A percentile compares a stretch with the other conserved stretches of the same genome.
Conservation (phyloP, 37 sponge, comb jelly and placozoan species). For the Mnemiopsis leidyi region DNA sequence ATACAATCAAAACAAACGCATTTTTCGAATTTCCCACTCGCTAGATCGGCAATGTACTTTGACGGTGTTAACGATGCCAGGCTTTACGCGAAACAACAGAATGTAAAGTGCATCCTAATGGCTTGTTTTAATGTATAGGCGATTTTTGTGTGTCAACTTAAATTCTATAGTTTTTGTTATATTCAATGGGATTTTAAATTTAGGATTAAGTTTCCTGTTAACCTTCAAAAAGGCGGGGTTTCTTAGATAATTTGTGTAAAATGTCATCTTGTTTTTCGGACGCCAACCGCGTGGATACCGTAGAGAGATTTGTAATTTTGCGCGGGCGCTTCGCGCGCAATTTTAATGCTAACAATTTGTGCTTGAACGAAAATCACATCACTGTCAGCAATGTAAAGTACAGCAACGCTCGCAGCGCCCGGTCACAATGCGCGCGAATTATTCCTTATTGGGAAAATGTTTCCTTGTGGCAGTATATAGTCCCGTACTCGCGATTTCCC, state of each 20-base stretch:
- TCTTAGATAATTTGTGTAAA: background rate
- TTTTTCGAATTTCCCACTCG: conserved; percentile 3
- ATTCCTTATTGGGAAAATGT: background rate
- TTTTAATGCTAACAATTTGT: conserved; percentile 36
- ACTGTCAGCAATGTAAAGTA: conserved; percentile 63
- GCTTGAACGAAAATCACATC: conserved; percentile 56
- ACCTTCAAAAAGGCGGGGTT: no score
- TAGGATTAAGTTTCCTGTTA: no score
- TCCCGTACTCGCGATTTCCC: background rate
- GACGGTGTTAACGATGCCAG: conserved; percentile 34
- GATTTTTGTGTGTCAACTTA: no score
- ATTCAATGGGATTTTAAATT: no score
- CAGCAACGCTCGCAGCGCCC: conserved; percentile 23
- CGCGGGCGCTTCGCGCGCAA: conserved; percentile 61
- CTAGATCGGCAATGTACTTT: no score
- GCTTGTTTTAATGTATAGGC: no score
- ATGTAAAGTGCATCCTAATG: conserved; percentile 4
- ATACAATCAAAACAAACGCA: background rate
- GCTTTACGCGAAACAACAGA: background rate
- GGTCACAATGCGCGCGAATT: conserved; percentile 28
- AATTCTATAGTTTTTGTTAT: no score
- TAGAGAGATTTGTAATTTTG: background rate
- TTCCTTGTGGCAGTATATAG: background rate
- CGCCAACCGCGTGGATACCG: background rate
- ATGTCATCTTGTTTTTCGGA: background rate